Evolutionary conservation across 2,797 vertebrate species (phyloP).

Genomic region (Hemitrygon akajei): DNA sequence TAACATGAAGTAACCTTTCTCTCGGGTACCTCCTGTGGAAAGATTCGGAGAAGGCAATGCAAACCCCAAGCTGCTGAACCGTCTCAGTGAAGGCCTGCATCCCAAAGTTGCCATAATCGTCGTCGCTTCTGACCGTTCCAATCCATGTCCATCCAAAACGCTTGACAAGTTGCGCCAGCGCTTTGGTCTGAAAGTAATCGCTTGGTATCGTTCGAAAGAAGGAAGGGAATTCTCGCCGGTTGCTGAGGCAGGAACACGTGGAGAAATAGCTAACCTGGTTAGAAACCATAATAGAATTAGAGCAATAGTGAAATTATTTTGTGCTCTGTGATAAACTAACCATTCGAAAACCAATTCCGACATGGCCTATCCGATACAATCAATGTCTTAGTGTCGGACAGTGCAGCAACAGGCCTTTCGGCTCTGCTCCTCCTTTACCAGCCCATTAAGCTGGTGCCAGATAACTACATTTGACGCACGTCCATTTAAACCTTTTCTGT

Average conservation of each 20-base stretch:
- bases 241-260: conserved; percentile 61
- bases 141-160: conserved; percentile 65
- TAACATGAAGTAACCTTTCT: conserved; percentile 53
- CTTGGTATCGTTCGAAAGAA: conserved; percentile 64
- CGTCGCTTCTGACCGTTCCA: conserved; percentile 64
- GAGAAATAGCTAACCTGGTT: conserved; percentile 60
- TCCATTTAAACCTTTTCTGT: no score
- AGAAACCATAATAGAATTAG: conserved; percentile 17
- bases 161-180: conserved; percentile 57
- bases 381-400: no score
- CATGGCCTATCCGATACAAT: no score
- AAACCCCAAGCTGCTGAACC: conserved; percentile 55
- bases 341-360: no score
- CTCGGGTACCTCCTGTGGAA: conserved; percentile 52
- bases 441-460: no score
- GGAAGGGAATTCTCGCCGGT: conserved; percentile 53
- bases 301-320: background rate
- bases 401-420: no score
- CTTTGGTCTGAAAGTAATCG: conserved; percentile 59
- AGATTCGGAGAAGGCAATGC: no score
- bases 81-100: conserved; percentile 46
- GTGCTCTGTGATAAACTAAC: no score
- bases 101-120: conserved; percentile 62
- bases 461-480: no score
- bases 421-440: no score